These are phyloP conservation scores for Vollenhovia emeryi DNA, from an alignment of 1,140 invertebrate genomes.

Conservation along the genomic window DNA sequence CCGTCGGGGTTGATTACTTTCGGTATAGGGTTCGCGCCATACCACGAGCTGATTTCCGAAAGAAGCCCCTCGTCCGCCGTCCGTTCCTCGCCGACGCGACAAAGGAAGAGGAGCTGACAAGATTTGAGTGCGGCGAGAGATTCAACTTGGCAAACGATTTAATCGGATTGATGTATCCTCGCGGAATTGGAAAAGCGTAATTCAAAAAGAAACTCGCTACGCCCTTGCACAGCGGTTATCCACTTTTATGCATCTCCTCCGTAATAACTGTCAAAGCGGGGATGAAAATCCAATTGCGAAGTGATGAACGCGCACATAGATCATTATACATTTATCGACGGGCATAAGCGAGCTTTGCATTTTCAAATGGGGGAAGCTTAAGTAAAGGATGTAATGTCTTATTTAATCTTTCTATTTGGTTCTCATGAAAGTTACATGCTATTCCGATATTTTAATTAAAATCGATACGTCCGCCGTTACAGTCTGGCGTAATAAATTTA, in stretches of 20 bases:
- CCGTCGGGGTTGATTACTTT: conserved; percentile 55
- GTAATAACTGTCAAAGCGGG: conserved; percentile 6
- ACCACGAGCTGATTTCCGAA: conserved; percentile 34
- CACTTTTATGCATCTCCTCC: not conserved
- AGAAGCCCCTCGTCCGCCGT: conserved; percentile 4
- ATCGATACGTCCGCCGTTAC: not conserved
- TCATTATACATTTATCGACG: conserved; percentile 17
- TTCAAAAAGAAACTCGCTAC: not conserved
- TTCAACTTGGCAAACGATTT: conserved; percentile 54
- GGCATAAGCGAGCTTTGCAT: not conserved
- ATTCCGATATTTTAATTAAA: conserved; percentile 22
- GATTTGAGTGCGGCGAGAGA: conserved; percentile 39
- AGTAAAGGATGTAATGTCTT: not conserved
- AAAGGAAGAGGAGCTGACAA: conserved; percentile 43
- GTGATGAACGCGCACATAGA: not conserved
- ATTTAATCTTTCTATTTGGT: not conserved
- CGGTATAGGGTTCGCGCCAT: conserved; percentile 37
- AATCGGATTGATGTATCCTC: conserved; percentile 45
- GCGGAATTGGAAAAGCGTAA: conserved; percentile 32
- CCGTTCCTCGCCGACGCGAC: conserved; percentile 38
- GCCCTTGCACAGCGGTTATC: not conserved
- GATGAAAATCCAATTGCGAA: conserved; percentile 28
- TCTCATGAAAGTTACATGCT: not conserved
- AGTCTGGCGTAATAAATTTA: conserved; percentile 17
- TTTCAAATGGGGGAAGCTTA: not conserved